Percentiles rank a stretch among this genome's conserved stretches.
phyloP scores from a whole-genome alignment of 37 sponge, comb jelly and placozoan species.

The Aplysina aerophoba region DNA sequence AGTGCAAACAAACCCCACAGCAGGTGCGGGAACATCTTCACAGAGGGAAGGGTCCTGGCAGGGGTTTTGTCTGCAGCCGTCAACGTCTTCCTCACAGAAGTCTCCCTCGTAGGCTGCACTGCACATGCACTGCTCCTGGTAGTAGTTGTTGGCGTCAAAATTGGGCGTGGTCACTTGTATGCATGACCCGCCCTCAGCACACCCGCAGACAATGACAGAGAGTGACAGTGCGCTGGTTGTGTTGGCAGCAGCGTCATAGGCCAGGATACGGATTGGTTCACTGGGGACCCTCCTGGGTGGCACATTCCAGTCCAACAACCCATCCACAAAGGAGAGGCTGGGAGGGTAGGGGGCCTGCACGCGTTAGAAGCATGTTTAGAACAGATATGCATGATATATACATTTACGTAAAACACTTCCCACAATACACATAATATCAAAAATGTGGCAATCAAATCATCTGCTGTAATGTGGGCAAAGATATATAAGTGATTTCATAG shows the following conservation, averaged over 20 bases:
- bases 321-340: neutral
- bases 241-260: neutral
- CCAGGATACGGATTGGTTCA: neutral
- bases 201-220: constrained; percentile 14
- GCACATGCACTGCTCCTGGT: constrained; percentile 28
- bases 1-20: constrained; percentile 13
- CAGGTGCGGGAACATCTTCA: constrained; percentile 12
- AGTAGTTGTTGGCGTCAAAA: neutral
- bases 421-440: too few species aligned
- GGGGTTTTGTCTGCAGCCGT: constrained; percentile 14
- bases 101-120: constrained; percentile 2
- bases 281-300: neutral
- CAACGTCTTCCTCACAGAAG: constrained; percentile 2
- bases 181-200: neutral
- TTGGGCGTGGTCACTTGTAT: constrained; percentile 8
- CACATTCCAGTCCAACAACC: neutral
- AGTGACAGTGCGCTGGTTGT: neutral
- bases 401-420: too few species aligned
- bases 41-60: constrained; percentile 18
- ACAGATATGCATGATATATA: neutral
- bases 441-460: too few species aligned
- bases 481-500: too few species aligned
- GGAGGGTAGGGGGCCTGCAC: neutral
- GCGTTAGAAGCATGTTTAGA: too few species aligned
- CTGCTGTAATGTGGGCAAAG: too few species aligned